phyloP scores from a whole-genome alignment of 1,140 invertebrate species.

The Meloidogyne chitwoodi region DNA sequence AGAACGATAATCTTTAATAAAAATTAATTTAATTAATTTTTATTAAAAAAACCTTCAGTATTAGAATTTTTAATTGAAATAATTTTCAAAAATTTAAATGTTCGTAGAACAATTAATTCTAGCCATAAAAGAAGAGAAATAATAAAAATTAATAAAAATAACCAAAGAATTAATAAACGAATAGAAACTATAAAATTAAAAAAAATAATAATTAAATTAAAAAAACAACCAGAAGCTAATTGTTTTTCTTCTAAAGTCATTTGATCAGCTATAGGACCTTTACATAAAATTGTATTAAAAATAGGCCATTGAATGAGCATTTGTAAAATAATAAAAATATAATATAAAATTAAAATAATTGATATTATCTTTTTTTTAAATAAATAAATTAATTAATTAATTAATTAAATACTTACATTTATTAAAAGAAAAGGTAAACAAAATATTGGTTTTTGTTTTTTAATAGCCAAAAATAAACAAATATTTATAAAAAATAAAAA shows the following conservation, averaged over 20 bases:
- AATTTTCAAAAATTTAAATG: neutral
- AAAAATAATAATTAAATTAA: neutral
- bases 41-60: neutral
- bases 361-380: neutral
- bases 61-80: neutral
- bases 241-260: neutral
- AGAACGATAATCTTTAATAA: neutral
- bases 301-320: neutral
- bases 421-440: neutral
- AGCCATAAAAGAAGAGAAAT: neutral
- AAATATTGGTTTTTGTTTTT: neutral
- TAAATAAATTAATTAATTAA: neutral
- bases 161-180: neutral
- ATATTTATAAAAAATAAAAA: neutral
- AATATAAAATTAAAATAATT: neutral
- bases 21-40: too few relatives aligned
- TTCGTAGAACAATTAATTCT: neutral
- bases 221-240: neutral
- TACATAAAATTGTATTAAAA: neutral
- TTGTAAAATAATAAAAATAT: neutral
- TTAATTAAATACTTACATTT: neutral
- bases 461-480: neutral
- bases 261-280: neutral
- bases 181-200: neutral
- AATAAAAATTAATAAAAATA: neutral